These are phyloP conservation scores for Ennomos fuscantarius DNA, from an alignment of 2,888 invertebrate species.

Conservation along the genomic window DNA sequence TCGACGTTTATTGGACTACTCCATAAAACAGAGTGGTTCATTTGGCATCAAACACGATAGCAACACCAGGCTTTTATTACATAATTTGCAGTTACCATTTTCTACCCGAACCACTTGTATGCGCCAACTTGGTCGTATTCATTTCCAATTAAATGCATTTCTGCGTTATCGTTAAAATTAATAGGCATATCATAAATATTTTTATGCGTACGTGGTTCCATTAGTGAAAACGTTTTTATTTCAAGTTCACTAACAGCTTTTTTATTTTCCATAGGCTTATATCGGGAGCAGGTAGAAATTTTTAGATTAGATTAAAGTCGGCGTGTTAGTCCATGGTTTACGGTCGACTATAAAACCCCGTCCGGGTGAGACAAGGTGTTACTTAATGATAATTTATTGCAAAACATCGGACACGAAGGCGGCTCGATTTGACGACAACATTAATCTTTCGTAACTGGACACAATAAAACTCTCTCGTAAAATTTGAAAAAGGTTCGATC, in stretches of 20 bases:
- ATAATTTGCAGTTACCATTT: constrained; percentile 65
- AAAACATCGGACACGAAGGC: constrained; percentile 64
- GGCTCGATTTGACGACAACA: constrained; percentile 69
- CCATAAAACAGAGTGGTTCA: constrained; percentile 76
- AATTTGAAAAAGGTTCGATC: constrained; percentile 56
- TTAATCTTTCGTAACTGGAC: constrained; percentile 76
- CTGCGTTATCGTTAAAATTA: constrained; percentile 57
- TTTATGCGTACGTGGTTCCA: constrained; percentile 58
- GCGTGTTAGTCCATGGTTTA: constrained; percentile 67
- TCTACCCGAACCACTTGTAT: constrained; percentile 52
- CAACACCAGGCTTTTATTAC: constrained; percentile 66
- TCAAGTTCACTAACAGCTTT: constrained; percentile 48
- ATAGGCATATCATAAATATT: constrained; percentile 54
- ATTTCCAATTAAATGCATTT: constrained; percentile 56
- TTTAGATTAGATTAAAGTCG: constrained; percentile 74
- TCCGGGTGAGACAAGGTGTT: constrained; percentile 73
- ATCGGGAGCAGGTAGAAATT: constrained; percentile 73
- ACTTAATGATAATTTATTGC: constrained; percentile 83
- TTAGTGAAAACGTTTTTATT: constrained; percentile 56
- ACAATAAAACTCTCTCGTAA: constrained; percentile 63
- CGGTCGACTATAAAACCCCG: constrained; percentile 68
- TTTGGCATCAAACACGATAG: constrained; percentile 65
- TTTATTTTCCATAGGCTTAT: constrained; percentile 58
- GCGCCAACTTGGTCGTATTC: constrained; percentile 56
- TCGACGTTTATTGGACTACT: constrained; percentile 68